These are phyloP conservation scores for Gryllus longicercus DNA, from an alignment of 2,888 invertebrate species.

Conservation along the genomic window DNA sequence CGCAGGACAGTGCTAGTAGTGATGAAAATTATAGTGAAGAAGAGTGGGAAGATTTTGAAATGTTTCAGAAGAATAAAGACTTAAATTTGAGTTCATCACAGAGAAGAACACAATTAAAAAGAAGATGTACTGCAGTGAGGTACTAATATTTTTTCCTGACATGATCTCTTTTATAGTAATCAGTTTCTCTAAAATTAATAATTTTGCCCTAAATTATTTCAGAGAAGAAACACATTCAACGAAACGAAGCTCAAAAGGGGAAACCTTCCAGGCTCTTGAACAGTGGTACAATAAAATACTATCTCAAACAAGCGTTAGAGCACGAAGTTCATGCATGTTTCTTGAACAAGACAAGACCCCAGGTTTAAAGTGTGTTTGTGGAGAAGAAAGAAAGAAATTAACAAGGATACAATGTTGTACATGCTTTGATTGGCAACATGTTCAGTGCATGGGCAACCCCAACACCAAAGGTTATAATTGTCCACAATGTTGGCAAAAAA, in stretches of 20 bases:
- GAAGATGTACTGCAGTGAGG: neutral
- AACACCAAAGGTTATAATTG: slow-evolving; percentile 54
- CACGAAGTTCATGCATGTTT: neutral
- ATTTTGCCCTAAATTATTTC: no score
- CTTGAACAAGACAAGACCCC: neutral
- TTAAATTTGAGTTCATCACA: neutral
- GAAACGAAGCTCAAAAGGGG: neutral
- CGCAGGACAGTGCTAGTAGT: slow-evolving; percentile 32
- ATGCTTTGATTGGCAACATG: slow-evolving; percentile 62
- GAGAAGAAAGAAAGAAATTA: slow-evolving; percentile 38
- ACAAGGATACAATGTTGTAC: slow-evolving; percentile 50
- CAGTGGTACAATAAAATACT: slow-evolving; percentile 29
- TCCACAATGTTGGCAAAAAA: slow-evolving; percentile 61
- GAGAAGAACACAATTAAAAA: neutral
- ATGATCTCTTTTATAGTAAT: no score
- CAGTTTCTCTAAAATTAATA: no score
- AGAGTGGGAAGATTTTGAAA: neutral
- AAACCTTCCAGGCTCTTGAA: slow-evolving; percentile 19
- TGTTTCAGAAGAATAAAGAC: neutral
- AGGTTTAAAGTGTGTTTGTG: slow-evolving; percentile 48
- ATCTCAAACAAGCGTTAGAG: neutral
- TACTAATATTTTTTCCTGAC: no score
- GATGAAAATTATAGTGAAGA: slow-evolving; percentile 28
- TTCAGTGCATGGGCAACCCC: slow-evolving; percentile 53
- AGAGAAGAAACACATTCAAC: no score